phyloP scores from a whole-genome alignment of 2,113 vertebrate species.

The Hyla sarda region DNA sequence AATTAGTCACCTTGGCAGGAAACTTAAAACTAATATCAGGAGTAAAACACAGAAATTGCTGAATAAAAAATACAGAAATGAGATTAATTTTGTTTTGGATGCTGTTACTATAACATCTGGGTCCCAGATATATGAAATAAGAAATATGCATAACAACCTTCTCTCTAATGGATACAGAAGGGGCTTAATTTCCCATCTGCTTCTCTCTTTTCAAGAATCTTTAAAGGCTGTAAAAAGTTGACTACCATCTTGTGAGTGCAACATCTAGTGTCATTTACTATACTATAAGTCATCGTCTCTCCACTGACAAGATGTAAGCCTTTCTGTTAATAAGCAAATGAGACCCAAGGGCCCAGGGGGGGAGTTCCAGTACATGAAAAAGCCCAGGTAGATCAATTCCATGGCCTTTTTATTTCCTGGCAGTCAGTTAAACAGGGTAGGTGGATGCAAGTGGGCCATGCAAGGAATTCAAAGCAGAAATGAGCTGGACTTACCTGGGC shows the following conservation, averaged over 20 bases:
- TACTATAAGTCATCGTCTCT: too few relatives aligned
- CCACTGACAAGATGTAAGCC: too few relatives aligned
- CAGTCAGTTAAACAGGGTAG: too few relatives aligned
- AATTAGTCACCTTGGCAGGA: neutral
- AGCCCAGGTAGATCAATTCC: too few relatives aligned
- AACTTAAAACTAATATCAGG: neutral
- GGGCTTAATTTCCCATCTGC: neutral
- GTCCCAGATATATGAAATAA: neutral
- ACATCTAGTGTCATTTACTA: neutral
- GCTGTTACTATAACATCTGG: constrained; percentile 2
- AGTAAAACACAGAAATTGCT: neutral
- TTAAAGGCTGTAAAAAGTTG: constrained; percentile 2
- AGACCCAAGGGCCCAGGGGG: too few relatives aligned
- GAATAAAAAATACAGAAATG: neutral
- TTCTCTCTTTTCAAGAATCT: neutral
- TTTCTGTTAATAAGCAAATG: too few relatives aligned
- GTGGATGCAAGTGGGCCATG: too few relatives aligned
- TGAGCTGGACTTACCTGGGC: too few relatives aligned
- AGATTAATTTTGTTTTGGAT: neutral
- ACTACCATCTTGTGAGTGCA: neutral
- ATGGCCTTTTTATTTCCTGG: too few relatives aligned
- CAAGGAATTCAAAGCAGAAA: too few relatives aligned
- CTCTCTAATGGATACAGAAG: neutral
- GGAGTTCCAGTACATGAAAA: too few relatives aligned
- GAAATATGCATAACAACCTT: neutral